Base-by-base conservation (phyloP, 1,140 invertebrate species). In the Reticulitermes speratus region DNA sequence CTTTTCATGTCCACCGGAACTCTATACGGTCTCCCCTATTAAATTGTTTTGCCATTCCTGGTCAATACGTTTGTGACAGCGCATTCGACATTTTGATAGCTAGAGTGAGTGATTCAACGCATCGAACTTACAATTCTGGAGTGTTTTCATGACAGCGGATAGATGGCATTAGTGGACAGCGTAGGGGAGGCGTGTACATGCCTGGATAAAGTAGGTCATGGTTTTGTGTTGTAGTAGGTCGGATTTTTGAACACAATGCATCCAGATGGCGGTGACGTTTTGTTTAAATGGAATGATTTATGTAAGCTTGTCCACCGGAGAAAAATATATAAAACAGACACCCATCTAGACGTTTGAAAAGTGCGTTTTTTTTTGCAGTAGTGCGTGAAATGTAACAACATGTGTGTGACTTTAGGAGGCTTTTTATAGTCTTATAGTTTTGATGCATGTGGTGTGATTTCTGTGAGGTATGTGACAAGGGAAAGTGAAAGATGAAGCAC, bases 91-190 rank as follows among this genome's bases (percentile, higher is more conserved):
- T 30, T 75, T 75, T 75, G 7, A 75, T 75, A 30, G 65, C 65
- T 75, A n/a, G 65, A 75, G 65, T 11, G 65, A 75, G 11, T 55
- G 59, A 75, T 38, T 38, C 2, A 75, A 75, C n/a, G 25, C n/a
- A 75, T 75, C n/a, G 11, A 9, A 75, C 1, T 30, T 30, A 75
- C 65, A 30, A 75, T 30, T 75, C 25, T 2, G 65, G 2, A 30
- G 9, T 75, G 65, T 75, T 75, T 75, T 30, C 65, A 25, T 75
- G n/a, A 75, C 65, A 75, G 65, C 65, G 65, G 65, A 75, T 75
- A 75, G 65, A 75, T 75, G 65, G 65, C n/a, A 25, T 75, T 75
- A 30, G 65, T 75, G 7, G n/a, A 30, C 65, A 9, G 65, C 0
- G n/a, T 75, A 16, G 0, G 65, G 2, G 9, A 30, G 9, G 65